Evolutionary conservation across 2,797 vertebrate genomes (phyloP).

Genomic region (Chaenodraco wilsoni): DNA sequence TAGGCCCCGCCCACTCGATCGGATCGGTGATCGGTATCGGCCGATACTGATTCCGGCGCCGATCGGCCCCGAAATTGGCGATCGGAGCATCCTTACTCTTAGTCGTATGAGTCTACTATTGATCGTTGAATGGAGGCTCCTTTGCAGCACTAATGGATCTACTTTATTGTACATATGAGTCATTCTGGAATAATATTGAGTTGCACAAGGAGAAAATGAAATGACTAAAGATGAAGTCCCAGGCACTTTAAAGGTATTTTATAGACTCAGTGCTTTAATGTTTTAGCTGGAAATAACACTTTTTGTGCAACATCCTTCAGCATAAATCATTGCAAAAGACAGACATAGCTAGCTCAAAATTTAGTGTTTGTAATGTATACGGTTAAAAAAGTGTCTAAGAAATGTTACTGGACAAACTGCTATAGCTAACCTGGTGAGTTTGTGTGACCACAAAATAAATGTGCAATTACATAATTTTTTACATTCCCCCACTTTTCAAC

Average conservation of each 20-base stretch:
- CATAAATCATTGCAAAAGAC: conserved; percentile 28
- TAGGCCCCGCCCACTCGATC: no score
- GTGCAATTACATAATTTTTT: no score
- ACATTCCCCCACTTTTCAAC: no score
- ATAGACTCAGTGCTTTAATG: conserved; percentile 46
- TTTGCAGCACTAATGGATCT: conserved; percentile 36
- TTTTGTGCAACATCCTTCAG: conserved; percentile 20
- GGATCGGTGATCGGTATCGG: no score
- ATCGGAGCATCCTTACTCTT: not conserved
- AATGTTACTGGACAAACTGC: not conserved
- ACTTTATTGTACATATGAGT: conserved; percentile 37
- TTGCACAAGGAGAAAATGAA: conserved; percentile 14
- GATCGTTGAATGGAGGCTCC: conserved; percentile 32
- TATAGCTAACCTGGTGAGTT: no score
- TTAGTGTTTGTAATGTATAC: not conserved
- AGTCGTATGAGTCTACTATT: conserved; percentile 33
- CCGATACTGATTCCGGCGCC: no score
- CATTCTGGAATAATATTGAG: conserved; percentile 38
- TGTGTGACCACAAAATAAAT: no score
- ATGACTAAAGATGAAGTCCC: conserved; percentile 9
- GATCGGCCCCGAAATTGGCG: no score
- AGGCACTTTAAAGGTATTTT: conserved; percentile 23
- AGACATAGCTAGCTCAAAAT: conserved; percentile 6
- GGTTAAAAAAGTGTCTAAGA: not conserved
- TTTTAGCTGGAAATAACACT: conserved; percentile 33